phyloP scores from a whole-genome alignment of 2,113 vertebrate genomes.

The Salvelinus sp. region DNA sequence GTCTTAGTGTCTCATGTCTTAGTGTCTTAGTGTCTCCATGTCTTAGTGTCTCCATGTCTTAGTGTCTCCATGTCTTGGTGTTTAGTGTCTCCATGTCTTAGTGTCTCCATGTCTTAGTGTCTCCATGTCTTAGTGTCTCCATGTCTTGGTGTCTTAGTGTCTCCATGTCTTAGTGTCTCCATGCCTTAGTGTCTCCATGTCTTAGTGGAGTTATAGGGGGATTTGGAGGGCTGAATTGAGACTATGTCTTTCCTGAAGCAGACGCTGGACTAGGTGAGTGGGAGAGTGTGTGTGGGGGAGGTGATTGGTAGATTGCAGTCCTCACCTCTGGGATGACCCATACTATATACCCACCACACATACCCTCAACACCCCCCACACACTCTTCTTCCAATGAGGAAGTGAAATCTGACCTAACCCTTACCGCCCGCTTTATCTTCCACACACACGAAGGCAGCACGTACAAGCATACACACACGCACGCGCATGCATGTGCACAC shows the following conservation, averaged over 20 bases:
- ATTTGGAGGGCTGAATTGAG: slow-evolving; percentile 48
- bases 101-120: too few species aligned
- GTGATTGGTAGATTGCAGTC: slow-evolving; percentile 69
- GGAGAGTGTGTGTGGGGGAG: slow-evolving; percentile 24
- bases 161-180: too few species aligned
- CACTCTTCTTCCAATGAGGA: neutral
- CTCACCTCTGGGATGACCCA: slow-evolving; percentile 70
- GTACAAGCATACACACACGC: neutral
- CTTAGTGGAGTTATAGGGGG: slow-evolving; percentile 44
- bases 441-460: slow-evolving; percentile 8
- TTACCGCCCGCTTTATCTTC: slow-evolving; percentile 14
- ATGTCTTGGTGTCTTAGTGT: too few species aligned
- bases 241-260: slow-evolving; percentile 72
- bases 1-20: too few species aligned
- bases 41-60: too few species aligned
- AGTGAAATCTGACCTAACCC: slow-evolving; percentile 26
- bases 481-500: accelerated
- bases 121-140: too few species aligned
- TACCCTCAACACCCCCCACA: slow-evolving; percentile 27
- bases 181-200: slow-evolving; percentile 21
- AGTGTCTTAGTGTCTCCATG: too few species aligned
- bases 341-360: too few species aligned
- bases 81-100: too few species aligned
- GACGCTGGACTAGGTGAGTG: slow-evolving; percentile 2
- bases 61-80: too few species aligned